These are phyloP conservation scores for Gnathochromis pfefferi DNA, from an alignment of 2,113 vertebrate genomes.

Conservation along the genomic window DNA sequence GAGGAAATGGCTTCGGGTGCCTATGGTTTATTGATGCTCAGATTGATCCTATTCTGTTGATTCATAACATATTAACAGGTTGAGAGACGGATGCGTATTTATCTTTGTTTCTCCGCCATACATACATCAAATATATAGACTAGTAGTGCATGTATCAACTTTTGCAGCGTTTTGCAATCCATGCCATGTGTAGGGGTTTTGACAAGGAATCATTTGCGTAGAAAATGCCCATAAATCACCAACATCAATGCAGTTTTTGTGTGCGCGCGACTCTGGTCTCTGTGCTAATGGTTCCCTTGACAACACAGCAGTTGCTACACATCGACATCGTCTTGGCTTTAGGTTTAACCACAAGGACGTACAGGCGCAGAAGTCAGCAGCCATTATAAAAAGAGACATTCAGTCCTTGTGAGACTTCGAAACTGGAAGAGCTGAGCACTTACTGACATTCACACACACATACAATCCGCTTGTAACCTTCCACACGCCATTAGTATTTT, in stretches of 20 bases:
- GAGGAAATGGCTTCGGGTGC: not conserved
- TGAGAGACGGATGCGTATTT: not conserved
- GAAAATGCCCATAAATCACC: not conserved
- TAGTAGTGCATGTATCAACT: not conserved
- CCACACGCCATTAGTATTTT: not conserved
- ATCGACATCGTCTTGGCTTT: not conserved
- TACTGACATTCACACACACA: not conserved
- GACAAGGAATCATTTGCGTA: not conserved
- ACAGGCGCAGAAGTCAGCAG: conserved; percentile 1
- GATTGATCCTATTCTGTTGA: conserved; percentile 21
- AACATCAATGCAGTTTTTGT: not conserved
- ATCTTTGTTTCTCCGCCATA: not conserved
- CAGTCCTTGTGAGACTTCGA: not conserved
- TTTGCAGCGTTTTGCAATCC: not conserved
- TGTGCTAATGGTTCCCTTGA: conserved; percentile 55
- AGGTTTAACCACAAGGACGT: not conserved
- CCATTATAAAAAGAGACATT: not conserved
- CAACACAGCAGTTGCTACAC: conserved; percentile 42
- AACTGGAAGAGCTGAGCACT: not conserved
- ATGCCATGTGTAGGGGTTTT: not conserved
- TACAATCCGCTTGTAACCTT: not conserved
- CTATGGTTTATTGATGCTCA: conserved; percentile 19
- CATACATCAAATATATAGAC: not conserved
- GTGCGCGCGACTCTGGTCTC: not conserved
- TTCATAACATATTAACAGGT: not conserved